Evolutionary conservation across 37 sponge, comb jelly and placozoan species (phyloP).

Genomic region (Ianthella basta): DNA sequence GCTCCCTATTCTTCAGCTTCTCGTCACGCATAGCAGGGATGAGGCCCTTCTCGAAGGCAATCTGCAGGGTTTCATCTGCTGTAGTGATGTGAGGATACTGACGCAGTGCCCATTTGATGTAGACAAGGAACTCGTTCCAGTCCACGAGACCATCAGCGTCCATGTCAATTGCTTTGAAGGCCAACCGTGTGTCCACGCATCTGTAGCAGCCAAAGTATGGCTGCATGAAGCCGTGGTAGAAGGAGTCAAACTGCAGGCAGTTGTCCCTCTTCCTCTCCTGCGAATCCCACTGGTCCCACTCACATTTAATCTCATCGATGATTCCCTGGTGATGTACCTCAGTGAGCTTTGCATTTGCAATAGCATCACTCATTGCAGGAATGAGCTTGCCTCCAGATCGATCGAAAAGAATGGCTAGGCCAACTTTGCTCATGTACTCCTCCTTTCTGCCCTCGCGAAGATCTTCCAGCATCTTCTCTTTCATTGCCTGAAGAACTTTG

Average conservation of each 20-base stretch:
- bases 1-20: conserved; percentile 33
- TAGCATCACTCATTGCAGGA: conserved; percentile 51
- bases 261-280: conserved; percentile 54
- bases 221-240: conserved; percentile 89
- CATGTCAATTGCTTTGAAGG: conserved; percentile 81
- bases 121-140: conserved; percentile 85
- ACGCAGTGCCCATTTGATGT: conserved; percentile 83
- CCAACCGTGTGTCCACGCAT: conserved; percentile 62
- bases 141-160: conserved; percentile 75
- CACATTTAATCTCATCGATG: conserved; percentile 54
- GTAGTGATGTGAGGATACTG: conserved; percentile 68
- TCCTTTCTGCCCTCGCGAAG: conserved; percentile 64
- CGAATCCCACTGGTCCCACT: conserved; percentile 82
- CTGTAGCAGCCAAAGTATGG: conserved; percentile 91
- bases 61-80: conserved; percentile 54
- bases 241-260: conserved; percentile 70
- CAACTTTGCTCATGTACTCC: conserved; percentile 84
- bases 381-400: conserved; percentile 82
- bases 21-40: conserved; percentile 88
- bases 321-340: conserved; percentile 44
- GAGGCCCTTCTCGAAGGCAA: conserved; percentile 77
- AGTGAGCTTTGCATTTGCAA: conserved; percentile 42
- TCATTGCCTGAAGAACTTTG: conserved; percentile 69
- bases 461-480: conserved; percentile 74
- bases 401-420: conserved; percentile 76